phyloP scores from a whole-genome alignment of 2,113 vertebrate species.

The Crotalus horridus region DNA sequence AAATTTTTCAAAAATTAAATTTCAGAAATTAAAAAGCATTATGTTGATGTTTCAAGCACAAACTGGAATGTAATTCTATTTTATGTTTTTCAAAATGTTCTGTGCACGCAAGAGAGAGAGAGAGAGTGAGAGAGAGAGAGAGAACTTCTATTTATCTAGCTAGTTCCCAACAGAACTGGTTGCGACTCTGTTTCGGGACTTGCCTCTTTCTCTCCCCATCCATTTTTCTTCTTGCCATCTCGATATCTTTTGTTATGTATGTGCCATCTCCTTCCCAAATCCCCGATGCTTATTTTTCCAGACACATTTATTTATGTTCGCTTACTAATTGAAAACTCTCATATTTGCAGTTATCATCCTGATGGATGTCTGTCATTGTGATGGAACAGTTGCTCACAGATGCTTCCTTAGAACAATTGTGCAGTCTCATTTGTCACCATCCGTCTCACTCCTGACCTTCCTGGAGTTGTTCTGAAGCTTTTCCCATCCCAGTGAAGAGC shows the following conservation, averaged over 20 bases:
- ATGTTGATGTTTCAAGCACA: background rate
- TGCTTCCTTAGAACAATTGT: conserved; percentile 75
- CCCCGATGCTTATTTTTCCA: conserved; percentile 71
- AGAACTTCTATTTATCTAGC: conserved; percentile 45
- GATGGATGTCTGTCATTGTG: conserved; percentile 81
- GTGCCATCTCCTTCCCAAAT: conserved; percentile 66
- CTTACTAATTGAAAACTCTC: conserved; percentile 78
- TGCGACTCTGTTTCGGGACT: conserved; percentile 45
- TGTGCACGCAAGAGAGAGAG: background rate
- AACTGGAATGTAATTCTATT: conserved; percentile 3
- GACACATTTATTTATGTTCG: conserved; percentile 76
- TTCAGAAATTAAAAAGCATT: background rate
- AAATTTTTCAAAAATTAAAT: background rate
- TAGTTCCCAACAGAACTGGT: conserved; percentile 57
- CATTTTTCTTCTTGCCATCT: conserved; percentile 43
- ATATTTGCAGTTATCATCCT: conserved; percentile 80
- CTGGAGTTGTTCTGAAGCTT: conserved; percentile 43
- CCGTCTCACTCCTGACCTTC: conserved; percentile 70
- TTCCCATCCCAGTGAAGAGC: background rate
- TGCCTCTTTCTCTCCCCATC: conserved; percentile 51
- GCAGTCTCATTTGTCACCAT: conserved; percentile 69
- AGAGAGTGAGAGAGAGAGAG: background rate
- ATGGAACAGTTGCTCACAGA: conserved; percentile 76
- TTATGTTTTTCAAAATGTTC: conserved; percentile 33
- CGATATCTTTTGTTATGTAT: conserved; percentile 69